Percentiles rank a stretch among this genome's conserved stretches.
Evolutionary conservation across 2,797 vertebrate genomes (phyloP).

Genomic region (Sebastiscus albofasciatus): DNA sequence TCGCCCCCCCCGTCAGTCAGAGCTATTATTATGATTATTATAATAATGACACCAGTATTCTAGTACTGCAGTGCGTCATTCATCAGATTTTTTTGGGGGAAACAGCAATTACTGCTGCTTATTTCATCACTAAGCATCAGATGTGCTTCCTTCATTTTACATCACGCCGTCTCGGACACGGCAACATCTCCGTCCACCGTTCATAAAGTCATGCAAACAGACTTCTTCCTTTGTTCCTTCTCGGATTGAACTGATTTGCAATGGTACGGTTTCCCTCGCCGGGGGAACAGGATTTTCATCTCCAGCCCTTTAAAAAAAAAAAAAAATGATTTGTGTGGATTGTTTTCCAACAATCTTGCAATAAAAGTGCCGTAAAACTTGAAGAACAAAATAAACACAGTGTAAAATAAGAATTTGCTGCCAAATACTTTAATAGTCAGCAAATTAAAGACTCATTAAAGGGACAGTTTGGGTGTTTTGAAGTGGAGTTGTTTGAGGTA

Average conservation of each 20-base stretch:
- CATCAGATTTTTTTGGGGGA: constrained; percentile 26
- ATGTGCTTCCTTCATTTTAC: constrained; percentile 32
- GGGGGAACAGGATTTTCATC: neutral
- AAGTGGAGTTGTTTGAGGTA: no score
- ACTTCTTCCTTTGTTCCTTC: neutral
- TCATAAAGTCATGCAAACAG: neutral
- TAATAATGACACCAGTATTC: constrained; percentile 32
- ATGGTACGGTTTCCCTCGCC: neutral
- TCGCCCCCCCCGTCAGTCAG: constrained; percentile 13
- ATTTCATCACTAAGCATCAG: constrained; percentile 28
- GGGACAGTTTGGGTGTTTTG: neutral
- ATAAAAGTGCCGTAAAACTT: neutral
- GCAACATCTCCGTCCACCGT: constrained; percentile 10
- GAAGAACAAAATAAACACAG: neutral
- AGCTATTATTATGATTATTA: constrained; percentile 42
- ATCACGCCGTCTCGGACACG: neutral
- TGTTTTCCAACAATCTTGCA: neutral
- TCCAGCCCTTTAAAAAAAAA: neutral
- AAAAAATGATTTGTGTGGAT: neutral
- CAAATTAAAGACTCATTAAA: neutral
- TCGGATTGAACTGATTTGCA: neutral
- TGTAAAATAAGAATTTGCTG: neutral
- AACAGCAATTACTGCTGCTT: constrained; percentile 33
- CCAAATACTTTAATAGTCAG: neutral
- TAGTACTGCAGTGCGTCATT: neutral